phyloP scores from a whole-genome alignment of 2,113 vertebrate species.

The Campylorhamphus procurvoides region DNA sequence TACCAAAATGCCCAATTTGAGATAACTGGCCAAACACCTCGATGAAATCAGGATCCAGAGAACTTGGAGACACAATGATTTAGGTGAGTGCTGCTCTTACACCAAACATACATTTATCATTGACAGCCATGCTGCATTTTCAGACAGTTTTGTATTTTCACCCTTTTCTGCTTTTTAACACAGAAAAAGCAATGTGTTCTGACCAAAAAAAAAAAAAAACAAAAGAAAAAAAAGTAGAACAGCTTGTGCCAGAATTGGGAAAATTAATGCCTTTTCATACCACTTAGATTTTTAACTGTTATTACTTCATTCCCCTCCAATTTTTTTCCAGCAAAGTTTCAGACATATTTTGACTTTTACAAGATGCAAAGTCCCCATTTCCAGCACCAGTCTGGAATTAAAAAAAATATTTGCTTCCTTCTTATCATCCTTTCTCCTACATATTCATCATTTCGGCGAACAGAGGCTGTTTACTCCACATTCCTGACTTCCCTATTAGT shows the following conservation, averaged over 20 bases:
- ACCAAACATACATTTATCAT: neutral
- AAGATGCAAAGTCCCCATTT: neutral
- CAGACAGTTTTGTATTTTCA: neutral
- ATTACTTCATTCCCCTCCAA: neutral
- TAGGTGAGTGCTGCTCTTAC: neutral
- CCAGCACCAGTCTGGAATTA: neutral
- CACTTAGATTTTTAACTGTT: neutral
- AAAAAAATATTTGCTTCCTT: neutral
- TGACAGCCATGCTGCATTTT: neutral
- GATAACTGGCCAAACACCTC: neutral
- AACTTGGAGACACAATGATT: neutral
- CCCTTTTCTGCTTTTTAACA: neutral
- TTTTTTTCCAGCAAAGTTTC: neutral
- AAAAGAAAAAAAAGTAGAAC: neutral
- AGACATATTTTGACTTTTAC: conserved; percentile 26
- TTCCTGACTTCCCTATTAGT: neutral
- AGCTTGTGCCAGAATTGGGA: neutral
- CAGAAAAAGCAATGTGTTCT: neutral
- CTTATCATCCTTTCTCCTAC: neutral
- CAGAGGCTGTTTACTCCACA: neutral
- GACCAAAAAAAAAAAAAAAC: neutral
- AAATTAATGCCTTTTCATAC: conserved; percentile 10
- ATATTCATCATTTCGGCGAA: neutral
- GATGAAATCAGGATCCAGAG: neutral
- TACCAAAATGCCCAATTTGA: neutral